Evolutionary conservation across 2,113 vertebrate species (phyloP), one percentile per base, ranked within the genome.

Genomic region (Henicopernis longicauda): DNA sequence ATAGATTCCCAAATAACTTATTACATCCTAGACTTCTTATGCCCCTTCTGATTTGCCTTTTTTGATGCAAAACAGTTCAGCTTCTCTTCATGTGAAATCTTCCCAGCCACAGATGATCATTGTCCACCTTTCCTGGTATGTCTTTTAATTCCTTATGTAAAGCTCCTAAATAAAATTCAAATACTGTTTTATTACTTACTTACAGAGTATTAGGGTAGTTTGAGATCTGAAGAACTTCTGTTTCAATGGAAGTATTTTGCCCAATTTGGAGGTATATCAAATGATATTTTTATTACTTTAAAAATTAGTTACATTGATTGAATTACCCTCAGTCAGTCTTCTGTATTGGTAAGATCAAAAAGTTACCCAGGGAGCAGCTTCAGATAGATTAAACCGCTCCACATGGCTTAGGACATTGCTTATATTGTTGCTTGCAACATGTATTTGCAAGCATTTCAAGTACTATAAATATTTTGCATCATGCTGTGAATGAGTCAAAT

Each of bases 1-100:
- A 86, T 66, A 80, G 22, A 95, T 76, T 72, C 40, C 49, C 76
- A 93, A 89, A 92, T 54, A 94, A 94, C 85, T 93, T 95, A 91
- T 70, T 82, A 88, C 32, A 78, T 93, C 89, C 58, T 70, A 91
- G 81, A 87, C 20, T 76, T 80, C 40, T 73, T 82, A 66, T 58
- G 29, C 50, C 84, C 57, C 40, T 92, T 91, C 83, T 45, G 40
- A 79, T 79, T 93, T 82, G 57, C 45, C 49, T 36, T 86, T 90
- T 91, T 69, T 89, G 26, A 93, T 67, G 26, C 26, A 77, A 79
- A 93, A 49, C 31, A 69, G 54, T 77, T 85, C 77, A 76, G 26
- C 44, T 65, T 80, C 76, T 76, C 61, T 59, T 78, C 40, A 76
- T 7, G 10, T 47, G 26, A 61, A 57, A 67, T 50, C 32, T 80